Conservation (phyloP, 2,888 invertebrate species). For the Onchidella celtica region DNA sequence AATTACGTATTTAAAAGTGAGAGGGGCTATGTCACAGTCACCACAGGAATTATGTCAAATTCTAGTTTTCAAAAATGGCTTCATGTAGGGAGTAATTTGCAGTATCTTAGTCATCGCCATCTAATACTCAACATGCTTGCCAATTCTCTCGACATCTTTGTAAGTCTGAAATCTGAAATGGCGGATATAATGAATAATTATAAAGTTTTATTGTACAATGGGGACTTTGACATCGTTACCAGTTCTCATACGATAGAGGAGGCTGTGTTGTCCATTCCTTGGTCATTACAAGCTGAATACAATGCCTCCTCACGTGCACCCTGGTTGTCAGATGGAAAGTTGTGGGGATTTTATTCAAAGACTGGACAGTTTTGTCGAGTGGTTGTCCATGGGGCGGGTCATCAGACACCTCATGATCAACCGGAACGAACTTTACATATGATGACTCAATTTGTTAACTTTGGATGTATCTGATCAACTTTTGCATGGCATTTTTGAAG, state of each 20-base stretch:
- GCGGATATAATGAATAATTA: constrained; percentile 28
- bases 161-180: constrained; percentile 13
- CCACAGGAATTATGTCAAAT: background rate
- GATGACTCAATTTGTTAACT: constrained; percentile 1
- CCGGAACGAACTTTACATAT: constrained; percentile 14
- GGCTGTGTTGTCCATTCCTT: constrained; percentile 16
- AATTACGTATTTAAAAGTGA: too few species aligned
- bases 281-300: constrained; percentile 25
- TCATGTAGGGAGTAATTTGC: background rate
- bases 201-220: constrained; percentile 16
- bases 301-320: background rate
- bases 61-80: background rate
- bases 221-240: constrained; percentile 12
- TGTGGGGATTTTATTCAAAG: constrained; percentile 22
- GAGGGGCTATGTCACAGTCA: too few species aligned
- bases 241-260: constrained; percentile 6
- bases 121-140: too few species aligned
- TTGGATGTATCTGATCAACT: constrained; percentile 22
- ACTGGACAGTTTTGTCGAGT: constrained; percentile 38
- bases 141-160: background rate
- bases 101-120: too few species aligned
- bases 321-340: background rate
- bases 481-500: too few species aligned
- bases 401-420: too few species aligned
- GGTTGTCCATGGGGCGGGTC: too few species aligned